Evolutionary conservation across 53 echinoderm and acorn worm species (phyloP), one percentile per base, ranked within the genome.

Genomic region (Echinometra lucunter): DNA sequence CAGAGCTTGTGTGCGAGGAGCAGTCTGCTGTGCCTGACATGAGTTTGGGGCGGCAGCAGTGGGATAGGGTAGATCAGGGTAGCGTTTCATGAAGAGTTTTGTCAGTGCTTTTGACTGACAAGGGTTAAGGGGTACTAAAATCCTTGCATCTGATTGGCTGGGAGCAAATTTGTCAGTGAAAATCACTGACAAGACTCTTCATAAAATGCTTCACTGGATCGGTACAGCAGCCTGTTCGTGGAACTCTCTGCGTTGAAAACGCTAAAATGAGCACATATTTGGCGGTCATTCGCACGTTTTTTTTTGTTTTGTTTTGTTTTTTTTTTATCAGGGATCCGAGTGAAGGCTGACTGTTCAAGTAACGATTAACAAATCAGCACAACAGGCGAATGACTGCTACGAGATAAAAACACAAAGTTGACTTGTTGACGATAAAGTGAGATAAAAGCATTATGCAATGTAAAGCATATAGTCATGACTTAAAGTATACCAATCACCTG

Each of bases 21-120:
- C n/a, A n/a, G n/a, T n/a, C n/a, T n/a, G n/a, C n/a, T 53, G 53
- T 1, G 53, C 53, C 53, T 53, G 13, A n/a, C n/a, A n/a, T n/a
- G 53, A 53, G 53, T 81, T 81, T 44, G 81, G n/a, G n/a, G 81
- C 34, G 81, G 81, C 81, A 81, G 44, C 81, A 25, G 44, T 81
- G 81, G 44, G 81, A 81, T 81, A 1, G 37, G 34, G 74, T 4
- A 74, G 18, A 11, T 74, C 74, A 34, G 74, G 34, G 74, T 1
- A 8, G 0, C 5, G 37, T 74, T 32, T 15, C 32, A 74, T 37
- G 11, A 74, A 11, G 37, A 6, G 32, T 32, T 9, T 12, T 35
- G 34, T 32, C 37, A 74, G 7, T 15, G 13, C 63, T 18, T 63
- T 74, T 3, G 4, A 72, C n/a, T n/a, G n/a, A 28, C 74, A 72